Conservation (phyloP, 2,113 vertebrate species). For the Nothoprocta perdicaria region DNA sequence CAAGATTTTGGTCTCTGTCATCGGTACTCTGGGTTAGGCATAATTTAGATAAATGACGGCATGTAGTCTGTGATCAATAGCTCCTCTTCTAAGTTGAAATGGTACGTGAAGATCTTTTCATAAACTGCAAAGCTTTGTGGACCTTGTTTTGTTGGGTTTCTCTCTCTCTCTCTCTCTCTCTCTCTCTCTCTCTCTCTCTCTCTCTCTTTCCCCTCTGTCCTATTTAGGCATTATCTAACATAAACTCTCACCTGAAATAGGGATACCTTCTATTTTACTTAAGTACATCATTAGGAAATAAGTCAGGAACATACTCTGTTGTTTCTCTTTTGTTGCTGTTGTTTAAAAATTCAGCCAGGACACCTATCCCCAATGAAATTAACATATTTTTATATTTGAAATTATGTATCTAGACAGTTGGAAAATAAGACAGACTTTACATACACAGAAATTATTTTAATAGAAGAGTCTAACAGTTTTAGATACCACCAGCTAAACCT, state of each 20-base stretch:
- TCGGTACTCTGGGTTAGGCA: not conserved
- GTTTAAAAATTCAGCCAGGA: not conserved
- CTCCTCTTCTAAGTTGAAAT: not conserved
- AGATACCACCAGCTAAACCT: not conserved
- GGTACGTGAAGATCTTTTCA: not conserved
- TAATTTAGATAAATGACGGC: not conserved
- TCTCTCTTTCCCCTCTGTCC: no score
- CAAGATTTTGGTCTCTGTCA: fast-evolving
- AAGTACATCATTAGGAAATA: not conserved
- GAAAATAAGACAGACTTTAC: not conserved
- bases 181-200: no score
- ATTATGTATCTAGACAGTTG: not conserved
- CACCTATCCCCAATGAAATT: not conserved
- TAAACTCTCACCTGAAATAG: not conserved
- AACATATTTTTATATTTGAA: not conserved
- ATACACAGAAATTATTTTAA: not conserved
- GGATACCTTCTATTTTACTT: not conserved
- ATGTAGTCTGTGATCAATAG: not conserved
- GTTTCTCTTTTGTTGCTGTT: not conserved
- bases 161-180: no score
- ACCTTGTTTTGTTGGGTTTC: not conserved
- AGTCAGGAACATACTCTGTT: not conserved
- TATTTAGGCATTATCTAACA: not conserved
- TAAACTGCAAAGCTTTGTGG: not conserved
- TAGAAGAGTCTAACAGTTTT: not conserved